A percentile compares a stretch with the other conserved stretches of the same genome.
Evolutionary conservation across 2,113 vertebrate genomes (phyloP).

Genomic region (Cercocebus atys): DNA sequence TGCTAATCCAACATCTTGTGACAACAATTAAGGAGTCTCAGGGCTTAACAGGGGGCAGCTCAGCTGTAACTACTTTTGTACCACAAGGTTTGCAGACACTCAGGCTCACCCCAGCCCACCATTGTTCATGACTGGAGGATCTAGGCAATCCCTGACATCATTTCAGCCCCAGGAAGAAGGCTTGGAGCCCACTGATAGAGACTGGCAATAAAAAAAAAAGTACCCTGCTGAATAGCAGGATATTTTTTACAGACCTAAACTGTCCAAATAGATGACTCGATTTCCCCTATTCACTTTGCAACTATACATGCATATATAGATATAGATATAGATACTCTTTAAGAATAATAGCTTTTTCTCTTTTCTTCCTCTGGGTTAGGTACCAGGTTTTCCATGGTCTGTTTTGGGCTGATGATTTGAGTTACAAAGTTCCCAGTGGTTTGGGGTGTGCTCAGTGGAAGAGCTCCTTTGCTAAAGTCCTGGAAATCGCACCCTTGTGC

Average conservation of each 20-base stretch:
- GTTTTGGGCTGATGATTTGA: neutral
- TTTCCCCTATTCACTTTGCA: neutral
- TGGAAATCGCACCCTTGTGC: neutral
- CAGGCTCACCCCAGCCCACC: neutral
- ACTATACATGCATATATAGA: neutral
- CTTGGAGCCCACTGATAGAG: neutral
- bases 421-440: neutral
- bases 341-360: neutral
- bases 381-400: neutral
- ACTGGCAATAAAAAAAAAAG: neutral
- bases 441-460: neutral
- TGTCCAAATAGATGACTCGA: neutral
- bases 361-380: neutral
- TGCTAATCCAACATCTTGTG: slow-evolving; percentile 99
- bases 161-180: neutral
- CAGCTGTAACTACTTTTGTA: slow-evolving; percentile 87
- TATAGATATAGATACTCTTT: neutral
- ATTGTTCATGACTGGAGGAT: neutral
- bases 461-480: neutral
- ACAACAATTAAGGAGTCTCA: slow-evolving; percentile 95
- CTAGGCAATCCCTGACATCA: neutral
- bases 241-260: neutral
- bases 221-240: neutral
- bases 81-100: slow-evolving; percentile 54
- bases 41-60: slow-evolving; percentile 87